Conservation (phyloP, 2,888 invertebrate genomes). For the Microdon myrmicae region DNA sequence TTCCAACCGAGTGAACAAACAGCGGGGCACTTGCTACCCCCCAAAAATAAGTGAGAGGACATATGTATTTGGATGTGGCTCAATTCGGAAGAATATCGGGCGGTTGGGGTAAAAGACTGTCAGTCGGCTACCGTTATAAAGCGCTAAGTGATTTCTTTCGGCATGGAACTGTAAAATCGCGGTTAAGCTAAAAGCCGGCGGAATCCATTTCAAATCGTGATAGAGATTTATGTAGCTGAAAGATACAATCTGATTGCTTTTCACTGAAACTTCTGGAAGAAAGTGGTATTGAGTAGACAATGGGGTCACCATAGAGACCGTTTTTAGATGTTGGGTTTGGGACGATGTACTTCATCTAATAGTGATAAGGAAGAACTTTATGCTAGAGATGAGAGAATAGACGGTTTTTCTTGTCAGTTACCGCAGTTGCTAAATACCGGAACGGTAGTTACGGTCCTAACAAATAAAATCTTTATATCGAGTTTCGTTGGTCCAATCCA, state of each 20-base stretch:
- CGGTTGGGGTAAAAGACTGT: slow-evolving; percentile 2
- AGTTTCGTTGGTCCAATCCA: no score
- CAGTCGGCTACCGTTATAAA: slow-evolving; percentile 1
- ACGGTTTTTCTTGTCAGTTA: no score
- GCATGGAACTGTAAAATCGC: slow-evolving; percentile 18
- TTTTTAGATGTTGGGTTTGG: slow-evolving; percentile 3
- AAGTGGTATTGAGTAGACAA: no score
- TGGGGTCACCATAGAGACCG: no score
- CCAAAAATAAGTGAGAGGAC: slow-evolving; percentile 26
- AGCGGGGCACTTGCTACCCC: slow-evolving; percentile 18
- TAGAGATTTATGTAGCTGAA: slow-evolving; percentile 48
- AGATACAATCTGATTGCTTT: slow-evolving; percentile 20
- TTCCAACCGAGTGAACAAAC: slow-evolving; percentile 40
- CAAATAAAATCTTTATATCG: no score
- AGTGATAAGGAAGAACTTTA: background rate
- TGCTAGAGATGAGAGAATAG: background rate
- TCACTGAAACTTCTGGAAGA: slow-evolving; percentile 33
- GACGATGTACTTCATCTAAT: background rate
- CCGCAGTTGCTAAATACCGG: no score
- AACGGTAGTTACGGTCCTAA: no score
- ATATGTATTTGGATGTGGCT: slow-evolving; percentile 36
- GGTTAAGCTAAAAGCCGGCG: slow-evolving; percentile 32
- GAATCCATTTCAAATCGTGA: slow-evolving; percentile 33
- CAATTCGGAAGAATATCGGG: slow-evolving; percentile 16
- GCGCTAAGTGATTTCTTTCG: slow-evolving; percentile 21